These are phyloP conservation scores for Apeltes quadracus DNA, from an alignment of 2,113 vertebrate species.

Conservation along the genomic window DNA sequence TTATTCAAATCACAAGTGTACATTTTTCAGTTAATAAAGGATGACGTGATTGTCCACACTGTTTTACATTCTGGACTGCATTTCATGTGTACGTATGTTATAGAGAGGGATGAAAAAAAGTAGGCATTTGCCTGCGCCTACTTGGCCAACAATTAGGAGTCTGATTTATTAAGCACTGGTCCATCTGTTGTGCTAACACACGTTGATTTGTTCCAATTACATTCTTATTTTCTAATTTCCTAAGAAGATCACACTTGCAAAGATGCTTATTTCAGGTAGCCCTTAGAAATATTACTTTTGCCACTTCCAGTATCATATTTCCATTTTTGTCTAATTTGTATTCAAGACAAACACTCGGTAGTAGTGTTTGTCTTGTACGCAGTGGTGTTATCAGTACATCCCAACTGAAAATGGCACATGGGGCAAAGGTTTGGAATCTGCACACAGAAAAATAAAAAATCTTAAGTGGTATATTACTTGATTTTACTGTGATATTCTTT, in stretches of 20 bases:
- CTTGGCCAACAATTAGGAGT: not conserved
- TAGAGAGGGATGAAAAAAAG: not conserved
- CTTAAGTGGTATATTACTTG: not conserved
- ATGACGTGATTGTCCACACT: not conserved
- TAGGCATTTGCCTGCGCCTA: too few relatives aligned
- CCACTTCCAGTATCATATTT: not conserved
- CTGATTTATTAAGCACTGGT: not conserved
- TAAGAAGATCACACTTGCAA: not conserved
- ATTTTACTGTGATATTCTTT: not conserved
- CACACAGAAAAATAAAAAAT: not conserved
- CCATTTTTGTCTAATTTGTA: not conserved
- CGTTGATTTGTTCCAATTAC: not conserved
- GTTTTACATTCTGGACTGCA: not conserved
- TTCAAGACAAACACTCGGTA: not conserved
- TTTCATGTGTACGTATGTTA: not conserved
- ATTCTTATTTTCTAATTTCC: not conserved
- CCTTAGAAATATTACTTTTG: not conserved
- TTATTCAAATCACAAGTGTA: slow-evolving; percentile 34
- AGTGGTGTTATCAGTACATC: not conserved
- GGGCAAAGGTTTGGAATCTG: not conserved
- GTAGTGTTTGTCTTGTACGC: not conserved
- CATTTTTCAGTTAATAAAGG: not conserved
- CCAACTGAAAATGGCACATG: not conserved
- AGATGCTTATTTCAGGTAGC: not conserved
- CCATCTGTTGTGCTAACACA: not conserved